These are phyloP conservation scores for Carollia perspicillata DNA, from an alignment of 2,113 vertebrate species.

Conservation along the genomic window DNA sequence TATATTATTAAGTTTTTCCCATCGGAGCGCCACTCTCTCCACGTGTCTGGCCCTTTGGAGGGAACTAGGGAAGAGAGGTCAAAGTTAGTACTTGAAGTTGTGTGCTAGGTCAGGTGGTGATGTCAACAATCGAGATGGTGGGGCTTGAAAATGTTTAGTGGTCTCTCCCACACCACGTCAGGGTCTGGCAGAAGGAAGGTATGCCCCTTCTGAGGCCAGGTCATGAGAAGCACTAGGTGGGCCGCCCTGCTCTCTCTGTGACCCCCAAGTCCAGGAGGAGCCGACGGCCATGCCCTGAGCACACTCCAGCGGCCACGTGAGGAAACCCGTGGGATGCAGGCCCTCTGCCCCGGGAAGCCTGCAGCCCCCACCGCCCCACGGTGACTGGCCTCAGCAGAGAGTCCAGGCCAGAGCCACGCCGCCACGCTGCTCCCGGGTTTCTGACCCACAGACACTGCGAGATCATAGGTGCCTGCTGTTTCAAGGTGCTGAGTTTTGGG, in stretches of 20 bases:
- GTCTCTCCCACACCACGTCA: background rate
- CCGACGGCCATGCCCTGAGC: background rate
- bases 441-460: background rate
- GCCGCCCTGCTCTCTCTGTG: background rate
- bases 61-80: conserved; percentile 75
- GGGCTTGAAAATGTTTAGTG: background rate
- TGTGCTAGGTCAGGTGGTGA: too few species aligned
- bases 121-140: background rate
- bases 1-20: conserved; percentile 81
- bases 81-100: background rate
- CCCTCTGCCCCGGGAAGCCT: background rate
- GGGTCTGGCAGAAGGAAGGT: fast-evolving
- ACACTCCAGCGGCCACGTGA: background rate
- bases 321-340: too few species aligned
- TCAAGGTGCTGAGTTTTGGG: background rate
- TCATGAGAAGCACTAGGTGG: background rate
- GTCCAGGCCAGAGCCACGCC: background rate
- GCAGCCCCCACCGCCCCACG: background rate
- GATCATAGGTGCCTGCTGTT: background rate
- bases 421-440: background rate
- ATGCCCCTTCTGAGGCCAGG: background rate
- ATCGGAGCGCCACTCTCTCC: conserved; percentile 82
- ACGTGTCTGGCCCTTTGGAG: conserved; percentile 81
- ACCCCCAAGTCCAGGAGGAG: background rate
- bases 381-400: background rate